Evolutionary conservation across 2,113 vertebrate species (phyloP).

Genomic region (Panurus biarmicus): DNA sequence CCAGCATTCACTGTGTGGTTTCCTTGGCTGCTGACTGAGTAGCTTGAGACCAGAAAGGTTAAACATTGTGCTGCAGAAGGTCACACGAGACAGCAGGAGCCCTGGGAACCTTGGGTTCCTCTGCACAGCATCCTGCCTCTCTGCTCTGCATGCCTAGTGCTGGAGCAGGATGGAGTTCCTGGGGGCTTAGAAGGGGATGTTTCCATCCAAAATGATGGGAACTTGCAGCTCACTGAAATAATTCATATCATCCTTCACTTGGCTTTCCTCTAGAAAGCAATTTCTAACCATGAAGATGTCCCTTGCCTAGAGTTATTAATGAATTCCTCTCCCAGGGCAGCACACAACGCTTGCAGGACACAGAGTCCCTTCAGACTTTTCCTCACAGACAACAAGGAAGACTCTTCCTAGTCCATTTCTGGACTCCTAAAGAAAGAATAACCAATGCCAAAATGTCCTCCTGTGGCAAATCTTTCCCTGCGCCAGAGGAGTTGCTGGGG

Average conservation of each 20-base stretch:
- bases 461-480: neutral
- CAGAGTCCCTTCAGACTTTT: neutral
- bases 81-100: neutral
- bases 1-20: neutral
- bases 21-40: neutral
- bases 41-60: neutral
- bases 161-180: neutral
- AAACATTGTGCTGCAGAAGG: neutral
- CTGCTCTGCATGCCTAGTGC: neutral
- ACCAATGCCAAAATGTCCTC: neutral
- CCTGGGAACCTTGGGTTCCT: neutral
- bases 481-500: neutral
- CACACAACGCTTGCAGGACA: neutral
- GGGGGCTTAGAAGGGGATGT: neutral
- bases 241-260: neutral
- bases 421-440: neutral
- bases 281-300: neutral
- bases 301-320: neutral
- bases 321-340: neutral
- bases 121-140: neutral
- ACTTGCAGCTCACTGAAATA: neutral
- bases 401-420: neutral
- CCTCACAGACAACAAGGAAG: neutral
- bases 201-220: neutral
- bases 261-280: neutral